Evolutionary conservation across 2,888 invertebrate species (phyloP).

Genomic region (Pristionchus exspectatus): DNA sequence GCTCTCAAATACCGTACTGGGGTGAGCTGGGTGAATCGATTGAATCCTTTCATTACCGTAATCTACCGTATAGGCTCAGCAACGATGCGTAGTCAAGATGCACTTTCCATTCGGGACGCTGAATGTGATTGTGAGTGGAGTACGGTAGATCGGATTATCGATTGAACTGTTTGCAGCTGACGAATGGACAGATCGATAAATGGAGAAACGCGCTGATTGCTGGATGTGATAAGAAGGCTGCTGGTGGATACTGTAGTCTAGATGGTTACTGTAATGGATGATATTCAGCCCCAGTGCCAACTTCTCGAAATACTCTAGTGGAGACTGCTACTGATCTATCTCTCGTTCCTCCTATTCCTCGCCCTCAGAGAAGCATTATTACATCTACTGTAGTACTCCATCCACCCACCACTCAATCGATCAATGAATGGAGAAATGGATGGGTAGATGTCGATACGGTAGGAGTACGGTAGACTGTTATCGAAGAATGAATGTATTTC

Average conservation of each 20-base stretch:
- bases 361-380: neutral
- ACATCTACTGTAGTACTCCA: neutral
- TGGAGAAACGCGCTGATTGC: constrained; percentile 1
- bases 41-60: neutral
- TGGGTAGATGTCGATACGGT: constrained; percentile 16
- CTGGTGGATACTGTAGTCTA: neutral
- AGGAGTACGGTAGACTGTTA: neutral
- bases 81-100: constrained; percentile 8
- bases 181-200: constrained; percentile 24
- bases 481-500: neutral
- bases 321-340: neutral
- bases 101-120: constrained; percentile 37
- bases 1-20: constrained; percentile 3
- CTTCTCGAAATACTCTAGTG: neutral
- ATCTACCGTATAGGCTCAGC: neutral
- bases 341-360: constrained; percentile 10
- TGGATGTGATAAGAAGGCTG: neutral
- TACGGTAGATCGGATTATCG: neutral
- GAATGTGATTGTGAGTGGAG: constrained; percentile 21
- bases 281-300: neutral
- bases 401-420: neutral
- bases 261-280: neutral
- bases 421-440: neutral
- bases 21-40: constrained; percentile 14
- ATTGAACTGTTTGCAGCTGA: neutral